Percentiles rank a stretch among this genome's conserved stretches.
Conservation (phyloP, 2,113 vertebrate species). For the Dendrocopos noguchii region DNA sequence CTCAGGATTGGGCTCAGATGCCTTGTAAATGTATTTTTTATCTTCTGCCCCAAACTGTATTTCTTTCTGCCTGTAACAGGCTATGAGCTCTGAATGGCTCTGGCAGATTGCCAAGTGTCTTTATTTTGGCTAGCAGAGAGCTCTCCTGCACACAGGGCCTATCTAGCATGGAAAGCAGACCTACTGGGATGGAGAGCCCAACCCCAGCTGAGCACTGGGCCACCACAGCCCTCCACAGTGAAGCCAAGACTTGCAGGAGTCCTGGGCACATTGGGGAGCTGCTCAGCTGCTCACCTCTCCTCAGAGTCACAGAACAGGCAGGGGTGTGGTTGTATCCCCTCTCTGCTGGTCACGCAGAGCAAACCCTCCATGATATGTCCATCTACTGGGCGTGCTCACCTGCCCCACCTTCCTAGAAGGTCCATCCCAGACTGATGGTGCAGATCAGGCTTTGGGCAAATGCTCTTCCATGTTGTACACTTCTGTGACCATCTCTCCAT, state of each 20-base stretch:
- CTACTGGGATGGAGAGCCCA: background rate
- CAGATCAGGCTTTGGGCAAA: background rate
- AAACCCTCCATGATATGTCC: accelerated
- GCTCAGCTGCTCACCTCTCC: background rate
- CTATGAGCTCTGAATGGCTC: background rate
- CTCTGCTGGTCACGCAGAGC: too few relatives aligned
- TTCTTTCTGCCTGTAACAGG: conserved; percentile 18
- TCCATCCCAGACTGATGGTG: background rate
- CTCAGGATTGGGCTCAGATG: conserved; percentile 23
- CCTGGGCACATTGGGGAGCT: background rate
- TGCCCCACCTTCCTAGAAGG: background rate
- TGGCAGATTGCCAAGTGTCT: conserved; percentile 5
- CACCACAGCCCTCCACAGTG: background rate
- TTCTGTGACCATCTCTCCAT: accelerated
- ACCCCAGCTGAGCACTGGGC: background rate
- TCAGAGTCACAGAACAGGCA: accelerated
- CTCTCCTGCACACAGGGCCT: conserved; percentile 10
- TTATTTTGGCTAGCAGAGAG: conserved; percentile 40
- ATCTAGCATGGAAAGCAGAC: background rate
- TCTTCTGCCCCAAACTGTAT: background rate
- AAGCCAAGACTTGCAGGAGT: background rate
- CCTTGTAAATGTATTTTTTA: conserved; percentile 39
- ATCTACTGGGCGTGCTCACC: background rate
- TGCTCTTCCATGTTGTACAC: accelerated
- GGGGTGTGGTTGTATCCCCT: background rate